Evolutionary conservation across 1,140 invertebrate genomes (phyloP).

Genomic region (Caenorhabditis briggsae): DNA sequence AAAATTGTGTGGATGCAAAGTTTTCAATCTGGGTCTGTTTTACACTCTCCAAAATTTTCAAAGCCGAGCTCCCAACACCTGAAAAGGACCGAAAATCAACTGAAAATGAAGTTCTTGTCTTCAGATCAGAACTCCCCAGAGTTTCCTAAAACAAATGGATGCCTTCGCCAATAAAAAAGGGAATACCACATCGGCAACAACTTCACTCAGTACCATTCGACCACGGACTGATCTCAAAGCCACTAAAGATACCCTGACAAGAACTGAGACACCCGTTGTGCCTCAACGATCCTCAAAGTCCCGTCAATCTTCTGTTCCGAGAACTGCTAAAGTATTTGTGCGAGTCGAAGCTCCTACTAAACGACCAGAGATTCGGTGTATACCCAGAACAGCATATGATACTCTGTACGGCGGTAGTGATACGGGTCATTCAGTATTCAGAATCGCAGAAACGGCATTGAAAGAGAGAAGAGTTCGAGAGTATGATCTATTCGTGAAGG

Average conservation of each 20-base stretch:
- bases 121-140: slow-evolving; percentile 19
- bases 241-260: too few relatives aligned
- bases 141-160: not conserved
- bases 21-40: too few relatives aligned
- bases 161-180: not conserved
- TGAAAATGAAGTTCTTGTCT: not conserved
- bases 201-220: slow-evolving; percentile 15
- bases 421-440: slow-evolving; percentile 14
- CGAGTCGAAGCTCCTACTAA: not conserved
- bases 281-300: too few relatives aligned
- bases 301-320: too few relatives aligned
- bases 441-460: not conserved
- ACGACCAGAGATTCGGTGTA: slow-evolving; percentile 19
- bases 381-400: not conserved
- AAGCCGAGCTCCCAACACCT: too few relatives aligned
- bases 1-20: too few relatives aligned
- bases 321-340: not conserved
- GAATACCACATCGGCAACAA: slow-evolving; percentile 17
- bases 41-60: too few relatives aligned
- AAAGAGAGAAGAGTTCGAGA: not conserved
- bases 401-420: not conserved
- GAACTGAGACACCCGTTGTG: not conserved
- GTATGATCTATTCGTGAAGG: not conserved
- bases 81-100: too few relatives aligned
- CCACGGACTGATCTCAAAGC: too few relatives aligned